A percentile compares a stretch with the other conserved stretches of the same genome.
Evolutionary conservation across 2,797 vertebrate species (phyloP).

Genomic region (Myotis planiceps): DNA sequence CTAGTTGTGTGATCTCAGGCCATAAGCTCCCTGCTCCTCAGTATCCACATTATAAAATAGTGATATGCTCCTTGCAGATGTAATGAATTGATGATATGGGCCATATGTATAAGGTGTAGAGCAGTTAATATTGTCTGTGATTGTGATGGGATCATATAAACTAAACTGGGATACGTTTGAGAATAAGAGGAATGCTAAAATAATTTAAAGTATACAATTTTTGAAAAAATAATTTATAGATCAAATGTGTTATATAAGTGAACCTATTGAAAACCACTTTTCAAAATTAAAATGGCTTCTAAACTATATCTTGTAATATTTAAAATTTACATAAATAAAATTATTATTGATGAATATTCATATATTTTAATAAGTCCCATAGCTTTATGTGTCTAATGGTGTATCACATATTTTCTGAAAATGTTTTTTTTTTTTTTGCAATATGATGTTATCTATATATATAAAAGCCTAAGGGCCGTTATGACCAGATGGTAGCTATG

Average conservation of each 20-base stretch:
- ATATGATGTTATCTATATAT: background rate
- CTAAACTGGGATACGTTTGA: background rate
- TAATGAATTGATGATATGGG: background rate
- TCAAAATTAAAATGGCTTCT: background rate
- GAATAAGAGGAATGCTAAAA: background rate
- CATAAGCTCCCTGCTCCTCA: background rate
- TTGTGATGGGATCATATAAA: background rate
- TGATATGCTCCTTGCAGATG: background rate
- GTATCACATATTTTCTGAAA: background rate
- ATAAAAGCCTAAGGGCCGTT: no score
- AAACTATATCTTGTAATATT: background rate
- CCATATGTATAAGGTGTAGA: background rate
- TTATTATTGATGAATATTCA: background rate
- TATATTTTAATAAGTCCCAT: background rate
- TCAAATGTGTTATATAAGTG: background rate
- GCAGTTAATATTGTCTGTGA: background rate
- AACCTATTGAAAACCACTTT: background rate
- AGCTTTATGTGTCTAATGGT: background rate
- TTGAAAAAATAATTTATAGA: background rate
- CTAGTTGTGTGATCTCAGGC: background rate
- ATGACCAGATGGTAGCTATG: no score
- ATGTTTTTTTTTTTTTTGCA: background rate
- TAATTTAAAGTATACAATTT: background rate
- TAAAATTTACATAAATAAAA: background rate
- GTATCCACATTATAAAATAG: background rate